These are phyloP conservation scores for Pyrocoelia pectoralis DNA, from an alignment of 2,888 invertebrate species.

Conservation along the genomic window DNA sequence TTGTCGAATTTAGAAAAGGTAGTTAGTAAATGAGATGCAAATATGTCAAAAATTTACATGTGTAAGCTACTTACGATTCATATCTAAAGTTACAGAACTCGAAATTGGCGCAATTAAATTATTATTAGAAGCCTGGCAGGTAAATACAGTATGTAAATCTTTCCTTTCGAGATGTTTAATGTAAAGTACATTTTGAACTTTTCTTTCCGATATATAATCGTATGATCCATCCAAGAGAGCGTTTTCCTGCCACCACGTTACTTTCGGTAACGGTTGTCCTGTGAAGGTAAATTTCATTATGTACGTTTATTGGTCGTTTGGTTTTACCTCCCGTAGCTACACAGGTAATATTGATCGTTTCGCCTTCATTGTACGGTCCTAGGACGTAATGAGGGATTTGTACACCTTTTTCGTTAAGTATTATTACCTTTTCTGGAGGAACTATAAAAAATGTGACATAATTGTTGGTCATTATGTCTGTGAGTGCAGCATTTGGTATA, in stretches of 20 bases:
- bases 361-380: constrained; percentile 87
- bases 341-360: constrained; percentile 82
- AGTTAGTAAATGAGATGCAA: background rate
- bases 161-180: constrained; percentile 71
- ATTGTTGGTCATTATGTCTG: background rate
- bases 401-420: constrained; percentile 79
- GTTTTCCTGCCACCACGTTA: constrained; percentile 80
- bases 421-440: constrained; percentile 82
- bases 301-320: too few species aligned
- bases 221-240: constrained; percentile 73
- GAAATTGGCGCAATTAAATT: constrained; percentile 72
- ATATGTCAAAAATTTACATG: background rate
- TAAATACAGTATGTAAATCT: constrained; percentile 70
- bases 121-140: constrained; percentile 77
- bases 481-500: too few species aligned
- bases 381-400: constrained; percentile 79
- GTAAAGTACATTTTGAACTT: constrained; percentile 72
- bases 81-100: constrained; percentile 70
- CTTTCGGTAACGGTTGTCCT: constrained; percentile 77
- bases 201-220: constrained; percentile 69
- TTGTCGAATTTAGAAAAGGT: too few species aligned
- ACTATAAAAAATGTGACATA: constrained; percentile 64
- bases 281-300: constrained; percentile 24
- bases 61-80: constrained; percentile 75
- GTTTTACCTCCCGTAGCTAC: constrained; percentile 84